Evolutionary conservation across 2,888 invertebrate species (phyloP).

Genomic region (Platerodrilus igneus): DNA sequence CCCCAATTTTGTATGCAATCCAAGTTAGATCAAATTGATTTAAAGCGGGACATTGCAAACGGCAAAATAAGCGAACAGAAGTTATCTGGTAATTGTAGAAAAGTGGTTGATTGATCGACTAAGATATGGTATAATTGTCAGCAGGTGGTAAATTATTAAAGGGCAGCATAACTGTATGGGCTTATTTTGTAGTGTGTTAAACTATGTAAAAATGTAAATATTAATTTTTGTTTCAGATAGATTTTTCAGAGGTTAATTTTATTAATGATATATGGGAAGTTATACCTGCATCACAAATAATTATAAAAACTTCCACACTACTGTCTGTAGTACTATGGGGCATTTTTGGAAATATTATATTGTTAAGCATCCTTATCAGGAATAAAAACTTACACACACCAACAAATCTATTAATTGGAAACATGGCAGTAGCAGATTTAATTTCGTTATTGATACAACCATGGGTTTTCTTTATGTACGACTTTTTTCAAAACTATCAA

Average conservation of each 20-base stretch:
- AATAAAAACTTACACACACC: constrained; percentile 63
- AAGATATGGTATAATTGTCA: too few species aligned
- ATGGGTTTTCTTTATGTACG: constrained; percentile 66
- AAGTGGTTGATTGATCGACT: too few species aligned
- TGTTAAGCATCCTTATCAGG: constrained; percentile 59
- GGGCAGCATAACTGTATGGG: too few species aligned
- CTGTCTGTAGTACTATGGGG: constrained; percentile 60
- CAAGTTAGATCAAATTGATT: too few species aligned
- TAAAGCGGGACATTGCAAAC: too few species aligned
- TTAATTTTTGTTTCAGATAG: constrained; percentile 32
- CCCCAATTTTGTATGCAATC: too few species aligned
- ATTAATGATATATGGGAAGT: constrained; percentile 65
- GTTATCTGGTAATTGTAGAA: too few species aligned
- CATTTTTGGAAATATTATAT: constrained; percentile 61
- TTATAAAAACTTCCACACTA: constrained; percentile 57
- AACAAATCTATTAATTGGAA: constrained; percentile 68
- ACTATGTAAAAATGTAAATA: not conserved
- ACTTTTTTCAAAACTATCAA: constrained; percentile 75
- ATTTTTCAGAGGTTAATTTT: constrained; percentile 44
- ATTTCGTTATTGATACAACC: constrained; percentile 65
- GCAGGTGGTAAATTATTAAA: too few species aligned
- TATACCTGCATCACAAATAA: constrained; percentile 56
- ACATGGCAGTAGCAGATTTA: constrained; percentile 69
- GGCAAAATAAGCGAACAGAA: too few species aligned
- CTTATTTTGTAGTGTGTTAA: too few species aligned